A percentile compares a stretch with the other conserved stretches of the same genome.
Conservation (phyloP, 2,113 vertebrate genomes). For the Sturnus vulgaris region DNA sequence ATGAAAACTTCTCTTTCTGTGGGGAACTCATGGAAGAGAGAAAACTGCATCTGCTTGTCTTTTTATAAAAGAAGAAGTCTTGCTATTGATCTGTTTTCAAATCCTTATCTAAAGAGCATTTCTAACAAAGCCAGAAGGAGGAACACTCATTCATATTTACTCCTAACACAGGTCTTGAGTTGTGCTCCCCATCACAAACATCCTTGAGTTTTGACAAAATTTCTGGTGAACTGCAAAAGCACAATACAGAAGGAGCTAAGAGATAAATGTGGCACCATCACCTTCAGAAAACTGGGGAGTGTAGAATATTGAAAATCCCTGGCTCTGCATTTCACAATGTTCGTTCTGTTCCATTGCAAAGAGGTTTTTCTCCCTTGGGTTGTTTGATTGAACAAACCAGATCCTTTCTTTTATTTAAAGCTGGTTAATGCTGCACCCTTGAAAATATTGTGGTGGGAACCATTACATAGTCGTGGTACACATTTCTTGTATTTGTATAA, state of each 20-base stretch:
- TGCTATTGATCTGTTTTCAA: not conserved
- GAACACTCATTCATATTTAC: not conserved
- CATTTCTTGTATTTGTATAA: not conserved
- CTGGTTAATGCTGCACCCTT: not conserved
- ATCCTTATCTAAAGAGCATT: not conserved
- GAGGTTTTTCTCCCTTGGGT: not conserved
- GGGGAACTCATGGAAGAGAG: not conserved
- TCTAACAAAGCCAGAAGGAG: not conserved
- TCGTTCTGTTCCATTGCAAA: not conserved
- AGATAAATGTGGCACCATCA: not conserved
- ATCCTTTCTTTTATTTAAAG: not conserved
- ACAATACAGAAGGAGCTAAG: not conserved
- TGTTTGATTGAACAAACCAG: not conserved
- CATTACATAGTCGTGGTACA: fast-evolving
- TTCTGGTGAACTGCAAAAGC: not conserved
- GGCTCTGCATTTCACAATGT: not conserved
- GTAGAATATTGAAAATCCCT: not conserved
- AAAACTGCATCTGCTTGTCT: not conserved
- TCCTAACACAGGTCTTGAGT: not conserved
- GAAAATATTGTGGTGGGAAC: not conserved
- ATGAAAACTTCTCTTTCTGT: not conserved
- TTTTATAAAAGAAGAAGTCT: no score
- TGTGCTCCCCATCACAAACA: not conserved
- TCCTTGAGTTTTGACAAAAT: not conserved
- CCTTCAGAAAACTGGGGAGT: not conserved